Evolutionary conservation across 2,113 vertebrate species (phyloP).

Genomic region (Chiloscyllium plagiosum): DNA sequence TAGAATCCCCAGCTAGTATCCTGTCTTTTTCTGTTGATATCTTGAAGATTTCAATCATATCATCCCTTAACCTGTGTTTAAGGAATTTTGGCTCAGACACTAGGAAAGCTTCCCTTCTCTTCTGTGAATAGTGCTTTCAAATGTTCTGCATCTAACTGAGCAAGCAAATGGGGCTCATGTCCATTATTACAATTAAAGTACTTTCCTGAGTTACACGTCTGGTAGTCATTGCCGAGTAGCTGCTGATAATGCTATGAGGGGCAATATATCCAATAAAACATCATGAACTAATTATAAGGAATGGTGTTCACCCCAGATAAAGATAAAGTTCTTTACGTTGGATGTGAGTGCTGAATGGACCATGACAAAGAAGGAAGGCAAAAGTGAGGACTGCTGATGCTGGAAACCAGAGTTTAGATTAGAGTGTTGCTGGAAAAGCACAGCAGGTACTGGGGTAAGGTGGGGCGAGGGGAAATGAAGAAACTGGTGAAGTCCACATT

Average conservation of each 20-base stretch:
- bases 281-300: not conserved
- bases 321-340: not conserved
- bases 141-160: not conserved
- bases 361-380: not conserved
- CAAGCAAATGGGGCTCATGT: not conserved
- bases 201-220: not conserved
- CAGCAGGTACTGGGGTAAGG: too few relatives aligned
- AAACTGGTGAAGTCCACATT: too few relatives aligned
- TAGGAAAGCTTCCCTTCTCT: not conserved
- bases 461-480: too few relatives aligned
- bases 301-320: not conserved
- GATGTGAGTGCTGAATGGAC: not conserved
- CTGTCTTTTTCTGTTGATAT: too few relatives aligned
- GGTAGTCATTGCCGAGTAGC: not conserved
- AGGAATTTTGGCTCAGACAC: not conserved
- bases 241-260: not conserved
- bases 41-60: too few relatives aligned
- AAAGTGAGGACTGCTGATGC: too few relatives aligned
- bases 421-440: too few relatives aligned
- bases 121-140: not conserved
- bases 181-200: not conserved
- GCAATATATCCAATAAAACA: not conserved
- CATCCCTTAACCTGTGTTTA: too few relatives aligned
- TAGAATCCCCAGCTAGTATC: too few relatives aligned
- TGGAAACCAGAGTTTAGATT: too few relatives aligned